Percentiles rank a stretch among this genome's conserved stretches.
These are phyloP conservation scores for Eupithecia pulchellata DNA, from an alignment of 2,888 invertebrate genomes.

Conservation along the genomic window DNA sequence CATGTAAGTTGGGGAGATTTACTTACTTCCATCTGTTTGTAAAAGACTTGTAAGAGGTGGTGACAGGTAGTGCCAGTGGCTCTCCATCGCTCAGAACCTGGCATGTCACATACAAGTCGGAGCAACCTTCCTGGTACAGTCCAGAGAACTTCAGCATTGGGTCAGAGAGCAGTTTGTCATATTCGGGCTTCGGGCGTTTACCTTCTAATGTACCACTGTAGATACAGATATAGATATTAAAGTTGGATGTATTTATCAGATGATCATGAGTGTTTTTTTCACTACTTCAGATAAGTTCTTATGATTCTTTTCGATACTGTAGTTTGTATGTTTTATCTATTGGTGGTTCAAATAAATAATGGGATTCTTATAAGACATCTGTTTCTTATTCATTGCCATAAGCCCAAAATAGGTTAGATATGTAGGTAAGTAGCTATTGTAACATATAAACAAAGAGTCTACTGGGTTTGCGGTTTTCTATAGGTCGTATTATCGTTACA, in stretches of 20 bases:
- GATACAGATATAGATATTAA: not conserved
- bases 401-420: not conserved
- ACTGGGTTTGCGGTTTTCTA: conserved; percentile 19
- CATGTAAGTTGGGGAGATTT: not conserved
- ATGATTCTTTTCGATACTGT: not conserved
- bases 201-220: conserved; percentile 96
- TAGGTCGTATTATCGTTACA: conserved; percentile 17
- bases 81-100: conserved; percentile 93
- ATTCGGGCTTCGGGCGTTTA: conserved; percentile 93
- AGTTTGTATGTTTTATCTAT: not conserved
- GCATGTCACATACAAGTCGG: conserved; percentile 95
- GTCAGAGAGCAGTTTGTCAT: conserved; percentile 93
- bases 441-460: not conserved
- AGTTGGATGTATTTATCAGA: not conserved
- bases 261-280: not conserved
- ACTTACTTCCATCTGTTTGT: conserved; percentile 96
- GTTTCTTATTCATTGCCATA: not conserved
- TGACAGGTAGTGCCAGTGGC: conserved; percentile 93
- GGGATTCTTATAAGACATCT: not conserved
- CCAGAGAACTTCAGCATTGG: conserved; percentile 97
- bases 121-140: conserved; percentile 92
- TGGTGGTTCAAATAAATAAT: not conserved
- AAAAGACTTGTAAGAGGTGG: conserved; percentile 96
- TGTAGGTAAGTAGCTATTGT: not conserved
- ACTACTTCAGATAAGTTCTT: not conserved